These are phyloP conservation scores for Morpho achilles DNA, from an alignment of 2,888 invertebrate species.

Conservation along the genomic window DNA sequence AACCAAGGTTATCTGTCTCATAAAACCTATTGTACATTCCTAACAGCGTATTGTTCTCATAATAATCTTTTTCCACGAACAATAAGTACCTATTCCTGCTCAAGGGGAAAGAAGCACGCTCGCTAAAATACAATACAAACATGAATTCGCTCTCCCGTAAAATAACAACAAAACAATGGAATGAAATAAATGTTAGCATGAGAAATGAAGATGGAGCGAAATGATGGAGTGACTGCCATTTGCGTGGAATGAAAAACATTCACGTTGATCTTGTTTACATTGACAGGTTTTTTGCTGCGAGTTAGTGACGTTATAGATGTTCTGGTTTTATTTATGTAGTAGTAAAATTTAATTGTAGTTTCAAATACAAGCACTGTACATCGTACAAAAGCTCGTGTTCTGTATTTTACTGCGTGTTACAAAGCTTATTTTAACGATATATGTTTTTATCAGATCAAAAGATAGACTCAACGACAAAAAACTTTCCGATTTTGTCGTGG, in stretches of 20 bases:
- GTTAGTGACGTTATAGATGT: slow-evolving; percentile 6
- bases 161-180: slow-evolving; percentile 56
- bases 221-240: slow-evolving; percentile 23
- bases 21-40: slow-evolving; percentile 22
- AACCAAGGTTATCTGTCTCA: slow-evolving; percentile 19
- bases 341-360: background rate
- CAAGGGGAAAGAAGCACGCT: slow-evolving; percentile 22
- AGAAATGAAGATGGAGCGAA: slow-evolving; percentile 47
- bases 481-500: too few species aligned
- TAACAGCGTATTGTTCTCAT: slow-evolving; percentile 21
- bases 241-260: slow-evolving; percentile 15
- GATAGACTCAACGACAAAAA: too few species aligned
- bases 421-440: too few species aligned
- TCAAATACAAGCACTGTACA: too few species aligned
- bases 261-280: slow-evolving; percentile 13
- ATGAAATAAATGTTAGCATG: slow-evolving; percentile 61
- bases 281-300: slow-evolving; percentile 10
- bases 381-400: too few species aligned
- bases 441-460: too few species aligned
- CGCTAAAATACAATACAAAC: slow-evolving; percentile 28
- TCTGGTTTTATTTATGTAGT: background rate
- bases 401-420: too few species aligned
- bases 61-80: slow-evolving; percentile 22
- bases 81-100: slow-evolving; percentile 23
- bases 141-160: slow-evolving; percentile 27